Conservation (phyloP, 1,140 invertebrate species). For the Diplogasteroides magnus region DNA sequence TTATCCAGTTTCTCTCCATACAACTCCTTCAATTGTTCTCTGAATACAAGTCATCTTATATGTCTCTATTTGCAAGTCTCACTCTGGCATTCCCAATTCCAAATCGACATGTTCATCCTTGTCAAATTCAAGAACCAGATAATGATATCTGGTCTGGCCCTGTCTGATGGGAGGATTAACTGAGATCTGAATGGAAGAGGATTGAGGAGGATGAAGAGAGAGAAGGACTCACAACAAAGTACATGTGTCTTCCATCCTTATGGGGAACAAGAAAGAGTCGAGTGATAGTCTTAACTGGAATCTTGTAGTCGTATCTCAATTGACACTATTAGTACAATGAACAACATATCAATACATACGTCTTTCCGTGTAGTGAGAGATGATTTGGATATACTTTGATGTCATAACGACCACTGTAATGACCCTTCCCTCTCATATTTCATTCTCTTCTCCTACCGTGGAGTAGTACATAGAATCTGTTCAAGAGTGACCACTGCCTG, state of each 20-base stretch:
- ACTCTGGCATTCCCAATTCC: constrained; percentile 84
- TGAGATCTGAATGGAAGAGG: constrained; percentile 64
- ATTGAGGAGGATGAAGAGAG: constrained; percentile 8
- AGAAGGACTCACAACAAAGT: constrained; percentile 74
- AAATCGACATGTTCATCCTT: constrained; percentile 84
- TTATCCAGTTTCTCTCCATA: background rate
- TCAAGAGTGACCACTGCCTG: constrained; percentile 94
- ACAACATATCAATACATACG: background rate
- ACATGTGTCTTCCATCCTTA: constrained; percentile 94
- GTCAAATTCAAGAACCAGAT: constrained; percentile 85
- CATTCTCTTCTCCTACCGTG: constrained; percentile 66
- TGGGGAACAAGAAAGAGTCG: constrained; percentile 90
- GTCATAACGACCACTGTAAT: constrained; percentile 90
- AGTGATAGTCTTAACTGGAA: constrained; percentile 89
- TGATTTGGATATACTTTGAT: constrained; percentile 96
- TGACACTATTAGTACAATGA: background rate
- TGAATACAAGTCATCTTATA: background rate
- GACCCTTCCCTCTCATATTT: constrained; percentile 3
- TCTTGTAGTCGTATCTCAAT: constrained; percentile 92
- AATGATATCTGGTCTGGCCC: constrained; percentile 91
- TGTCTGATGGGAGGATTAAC: constrained; percentile 98
- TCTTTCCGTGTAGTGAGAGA: constrained; percentile 94
- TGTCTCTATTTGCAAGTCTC: constrained; percentile 53
- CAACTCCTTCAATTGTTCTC: background rate
- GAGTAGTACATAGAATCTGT: constrained; percentile 94